Base-by-base conservation (phyloP, 1,140 invertebrate species). In the Psix sp. region DNA sequence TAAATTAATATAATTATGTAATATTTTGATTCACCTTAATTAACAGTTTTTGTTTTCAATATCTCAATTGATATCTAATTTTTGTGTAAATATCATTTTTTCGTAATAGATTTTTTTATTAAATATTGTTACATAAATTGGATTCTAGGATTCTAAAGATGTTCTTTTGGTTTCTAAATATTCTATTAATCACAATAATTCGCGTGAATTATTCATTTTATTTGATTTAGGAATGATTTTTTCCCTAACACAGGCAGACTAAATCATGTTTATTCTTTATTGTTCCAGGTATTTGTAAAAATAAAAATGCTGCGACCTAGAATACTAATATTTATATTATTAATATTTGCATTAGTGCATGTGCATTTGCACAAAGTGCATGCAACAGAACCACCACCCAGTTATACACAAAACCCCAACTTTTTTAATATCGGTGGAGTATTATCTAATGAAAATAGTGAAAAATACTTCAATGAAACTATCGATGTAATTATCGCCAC, bases 351-450 rank as follows among this genome's bases (percentile, higher is more conserved):
- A 60, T 59, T 77, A 35, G n/a, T 72, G 18, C 76, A 77, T 66
- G 51, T 71, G 18, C 62, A 59, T 40, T 56, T 67, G 16, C 45
- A 65, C 11, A 38, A 60, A 11, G 75, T 38, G 10, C 36, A 59
- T 46, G 66, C 70, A 31, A 65, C 59, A 21, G 60, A 63, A 56
- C 15, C 33, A 56, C 15, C 33, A 45, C 71, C 67, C 21, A 63
- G 60, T 51, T 42, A 76, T 26, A 62, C 29, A 39, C 68, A 84
- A 48, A 95, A 94, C 86, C 93, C 93, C 13, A 91, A 89, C 0
- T 91, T 89, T 72, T 96, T 93, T 83, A 94, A 95, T 80, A 95
- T 96, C 49, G 95, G 95, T n/a, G 95, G 94, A 15, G 94, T 97
- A 7, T 88, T 96, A n/a, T 95, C 93, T 42, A 93, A 92, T 83